phyloP scores from a whole-genome alignment of 1,140 invertebrate species.

The Colletes gigas region DNA sequence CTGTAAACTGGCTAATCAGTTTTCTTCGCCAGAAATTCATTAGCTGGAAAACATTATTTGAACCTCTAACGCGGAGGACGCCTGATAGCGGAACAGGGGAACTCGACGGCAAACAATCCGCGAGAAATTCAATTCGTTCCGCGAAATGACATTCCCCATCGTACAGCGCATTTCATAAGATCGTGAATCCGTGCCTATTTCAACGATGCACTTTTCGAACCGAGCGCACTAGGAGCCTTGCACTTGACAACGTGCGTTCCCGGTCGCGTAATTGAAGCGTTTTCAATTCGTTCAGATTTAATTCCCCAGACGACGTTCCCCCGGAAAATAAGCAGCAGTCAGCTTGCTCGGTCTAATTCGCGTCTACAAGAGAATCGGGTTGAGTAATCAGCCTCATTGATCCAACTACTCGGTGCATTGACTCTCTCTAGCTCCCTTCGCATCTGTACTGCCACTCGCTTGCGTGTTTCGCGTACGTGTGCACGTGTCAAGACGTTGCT shows the following conservation, averaged over 20 bases:
- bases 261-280: constrained; percentile 30
- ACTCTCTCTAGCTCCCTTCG: constrained; percentile 11
- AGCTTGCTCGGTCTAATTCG: constrained; percentile 31
- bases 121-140: background rate
- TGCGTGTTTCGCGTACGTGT: background rate
- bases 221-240: background rate
- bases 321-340: constrained; percentile 19
- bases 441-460: background rate
- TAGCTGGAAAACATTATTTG: too few species aligned
- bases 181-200: background rate
- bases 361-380: constrained; percentile 46
- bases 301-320: constrained; percentile 10
- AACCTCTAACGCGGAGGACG: too few species aligned
- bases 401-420: constrained; percentile 51
- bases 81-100: too few species aligned
- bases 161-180: too few species aligned
- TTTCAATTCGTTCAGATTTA: constrained; percentile 47
- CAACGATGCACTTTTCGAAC: background rate
- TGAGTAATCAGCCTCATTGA: constrained; percentile 56
- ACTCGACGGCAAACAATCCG: background rate
- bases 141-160: background rate
- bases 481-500: background rate
- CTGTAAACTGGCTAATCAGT: too few species aligned
- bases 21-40: too few species aligned
- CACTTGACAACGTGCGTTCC: constrained; percentile 25